Conservation (phyloP, 2,888 invertebrate species). For the Cephus pulcher region DNA sequence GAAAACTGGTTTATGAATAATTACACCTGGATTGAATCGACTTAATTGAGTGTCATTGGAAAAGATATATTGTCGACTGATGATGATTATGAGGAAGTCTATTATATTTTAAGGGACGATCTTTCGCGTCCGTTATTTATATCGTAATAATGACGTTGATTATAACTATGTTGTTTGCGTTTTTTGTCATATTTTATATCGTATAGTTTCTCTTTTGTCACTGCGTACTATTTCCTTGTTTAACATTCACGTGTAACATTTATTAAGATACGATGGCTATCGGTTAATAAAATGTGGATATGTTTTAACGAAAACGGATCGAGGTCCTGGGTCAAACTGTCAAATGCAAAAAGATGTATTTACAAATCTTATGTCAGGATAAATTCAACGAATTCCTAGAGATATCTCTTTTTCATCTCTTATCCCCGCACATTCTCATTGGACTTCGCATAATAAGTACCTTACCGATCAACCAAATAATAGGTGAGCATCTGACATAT, state of each 20-base stretch:
- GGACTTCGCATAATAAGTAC: background rate
- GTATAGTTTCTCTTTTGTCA: constrained; percentile 30
- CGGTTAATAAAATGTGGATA: constrained; percentile 41
- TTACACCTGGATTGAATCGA: background rate
- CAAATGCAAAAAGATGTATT: constrained; percentile 9
- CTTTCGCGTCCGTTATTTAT: background rate
- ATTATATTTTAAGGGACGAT: background rate
- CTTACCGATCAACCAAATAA: background rate
- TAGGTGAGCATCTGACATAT: background rate
- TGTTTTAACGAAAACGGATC: constrained; percentile 23
- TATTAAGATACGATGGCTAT: constrained; percentile 41
- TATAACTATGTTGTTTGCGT: constrained; percentile 23
- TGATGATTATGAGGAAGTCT: background rate
- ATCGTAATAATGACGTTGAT: background rate
- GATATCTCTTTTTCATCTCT: background rate
- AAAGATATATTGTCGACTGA: background rate
- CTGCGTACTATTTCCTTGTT: constrained; percentile 35
- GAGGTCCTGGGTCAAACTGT: constrained; percentile 8
- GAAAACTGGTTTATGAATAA: background rate
- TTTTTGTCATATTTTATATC: constrained; percentile 24
- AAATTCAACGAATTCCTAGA: background rate
- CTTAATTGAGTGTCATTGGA: background rate
- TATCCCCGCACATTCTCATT: background rate
- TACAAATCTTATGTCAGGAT: background rate
- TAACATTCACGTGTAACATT: constrained; percentile 45